Conservation (phyloP, 2,888 invertebrate species). For the Rhopalosiphum nymphaeae region DNA sequence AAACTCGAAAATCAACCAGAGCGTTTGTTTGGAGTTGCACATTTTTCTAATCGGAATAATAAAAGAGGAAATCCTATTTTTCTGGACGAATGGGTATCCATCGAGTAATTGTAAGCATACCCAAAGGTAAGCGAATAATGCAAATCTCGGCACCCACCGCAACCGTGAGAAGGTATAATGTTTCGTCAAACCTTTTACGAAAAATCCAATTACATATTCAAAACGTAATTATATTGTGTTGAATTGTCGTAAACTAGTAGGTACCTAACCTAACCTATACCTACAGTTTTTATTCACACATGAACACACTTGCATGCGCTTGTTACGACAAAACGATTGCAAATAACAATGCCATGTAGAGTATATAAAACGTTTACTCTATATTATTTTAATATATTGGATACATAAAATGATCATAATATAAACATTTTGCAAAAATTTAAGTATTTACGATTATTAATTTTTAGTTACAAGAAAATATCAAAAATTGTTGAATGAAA, state of each 20-base stretch:
- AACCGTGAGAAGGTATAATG: constrained; percentile 38
- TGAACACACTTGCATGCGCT: background rate
- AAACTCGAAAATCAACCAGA: background rate
- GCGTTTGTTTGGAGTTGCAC: background rate
- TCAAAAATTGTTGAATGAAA: too few species aligned
- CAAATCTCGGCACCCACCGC: background rate
- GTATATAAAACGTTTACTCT: background rate
- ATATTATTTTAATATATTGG: background rate
- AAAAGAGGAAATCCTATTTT: background rate
- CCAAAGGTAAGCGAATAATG: background rate
- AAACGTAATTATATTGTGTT: constrained; percentile 8
- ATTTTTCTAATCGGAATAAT: background rate
- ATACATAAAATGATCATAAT: background rate
- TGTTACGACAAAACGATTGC: background rate
- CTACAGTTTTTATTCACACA: background rate
- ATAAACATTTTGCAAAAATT: too few species aligned
- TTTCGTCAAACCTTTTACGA: constrained; percentile 27
- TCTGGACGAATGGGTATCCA: constrained; percentile 4
- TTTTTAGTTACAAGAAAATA: too few species aligned
- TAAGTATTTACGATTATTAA: too few species aligned
- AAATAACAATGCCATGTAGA: background rate
- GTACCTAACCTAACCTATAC: background rate
- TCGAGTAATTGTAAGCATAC: background rate
- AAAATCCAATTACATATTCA: constrained; percentile 51
- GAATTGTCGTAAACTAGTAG: background rate